Evolutionary conservation across 2,888 invertebrate species (phyloP).

Genomic region (Pristionchus mayeri): DNA sequence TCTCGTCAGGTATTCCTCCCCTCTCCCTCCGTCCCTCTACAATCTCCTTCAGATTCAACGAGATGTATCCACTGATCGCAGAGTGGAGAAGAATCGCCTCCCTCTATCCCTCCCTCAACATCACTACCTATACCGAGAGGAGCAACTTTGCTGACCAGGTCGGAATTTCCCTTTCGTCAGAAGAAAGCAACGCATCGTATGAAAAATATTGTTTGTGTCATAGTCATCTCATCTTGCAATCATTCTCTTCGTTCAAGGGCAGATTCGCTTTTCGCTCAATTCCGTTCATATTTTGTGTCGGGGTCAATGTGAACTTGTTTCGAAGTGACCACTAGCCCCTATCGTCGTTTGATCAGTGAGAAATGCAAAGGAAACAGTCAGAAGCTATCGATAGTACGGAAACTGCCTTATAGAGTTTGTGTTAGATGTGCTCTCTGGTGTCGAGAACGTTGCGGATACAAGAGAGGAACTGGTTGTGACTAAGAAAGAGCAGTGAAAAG

Average conservation of each 20-base stretch:
- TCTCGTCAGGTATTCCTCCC: conserved; percentile 54
- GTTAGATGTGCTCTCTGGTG: neutral
- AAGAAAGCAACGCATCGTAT: too few species aligned
- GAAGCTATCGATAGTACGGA: neutral
- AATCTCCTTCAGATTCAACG: conserved; percentile 55
- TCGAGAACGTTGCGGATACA: conserved; percentile 3
- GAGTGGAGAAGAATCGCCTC: conserved; percentile 63
- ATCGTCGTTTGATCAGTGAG: neutral
- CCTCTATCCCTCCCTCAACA: conserved; percentile 55
- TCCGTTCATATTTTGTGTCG: conserved; percentile 8
- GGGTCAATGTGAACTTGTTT: neutral
- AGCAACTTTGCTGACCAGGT: conserved; percentile 67
- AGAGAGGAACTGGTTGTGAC: conserved; percentile 19
- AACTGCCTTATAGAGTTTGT: neutral
- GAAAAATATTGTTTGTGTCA: too few species aligned
- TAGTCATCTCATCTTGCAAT: conserved; percentile 2
- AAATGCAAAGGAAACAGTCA: neutral
- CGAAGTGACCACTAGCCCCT: neutral
- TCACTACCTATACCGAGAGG: conserved; percentile 64
- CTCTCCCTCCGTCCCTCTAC: too few species aligned
- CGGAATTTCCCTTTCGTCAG: neutral
- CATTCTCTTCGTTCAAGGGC: conserved; percentile 10
- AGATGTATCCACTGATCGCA: conserved; percentile 65
- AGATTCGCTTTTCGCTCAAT: neutral
- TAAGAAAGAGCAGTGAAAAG: conserved; percentile 3